These are phyloP conservation scores for Donacobius atricapilla DNA, from an alignment of 2,113 vertebrate genomes.

Conservation along the genomic window DNA sequence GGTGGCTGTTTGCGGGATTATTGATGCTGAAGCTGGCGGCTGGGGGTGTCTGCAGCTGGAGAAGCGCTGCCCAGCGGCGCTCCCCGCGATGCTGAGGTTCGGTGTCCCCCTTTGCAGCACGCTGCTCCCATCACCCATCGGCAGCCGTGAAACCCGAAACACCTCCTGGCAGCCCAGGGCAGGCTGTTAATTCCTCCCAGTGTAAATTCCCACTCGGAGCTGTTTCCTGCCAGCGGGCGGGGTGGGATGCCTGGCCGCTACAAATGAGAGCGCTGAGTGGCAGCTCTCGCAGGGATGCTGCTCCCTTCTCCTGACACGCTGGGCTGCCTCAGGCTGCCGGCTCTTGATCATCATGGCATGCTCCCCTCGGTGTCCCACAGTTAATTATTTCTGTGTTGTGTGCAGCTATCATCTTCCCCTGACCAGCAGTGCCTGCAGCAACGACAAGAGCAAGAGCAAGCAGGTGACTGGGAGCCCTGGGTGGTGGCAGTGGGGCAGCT, in stretches of 20 bases:
- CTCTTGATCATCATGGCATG: not conserved
- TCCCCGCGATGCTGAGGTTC: not conserved
- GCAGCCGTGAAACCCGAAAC: not conserved
- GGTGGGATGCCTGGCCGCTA: not conserved
- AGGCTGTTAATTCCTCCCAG: not conserved
- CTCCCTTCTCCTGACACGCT: not conserved
- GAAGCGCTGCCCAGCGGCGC: not conserved
- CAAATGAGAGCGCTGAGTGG: not conserved
- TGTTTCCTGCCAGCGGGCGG: not conserved
- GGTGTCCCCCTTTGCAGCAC: not conserved
- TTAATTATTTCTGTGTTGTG: conserved; percentile 27
- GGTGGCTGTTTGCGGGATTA: not conserved
- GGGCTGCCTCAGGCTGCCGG: conserved; percentile 12
- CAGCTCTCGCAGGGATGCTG: not conserved
- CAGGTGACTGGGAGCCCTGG: not conserved
- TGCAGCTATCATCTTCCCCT: conserved; percentile 8
- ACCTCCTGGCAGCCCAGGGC: not conserved
- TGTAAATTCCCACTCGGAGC: not conserved
- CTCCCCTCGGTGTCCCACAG: not conserved
- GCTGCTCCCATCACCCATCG: not conserved
- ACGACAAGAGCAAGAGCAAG: not conserved
- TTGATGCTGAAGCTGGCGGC: not conserved
- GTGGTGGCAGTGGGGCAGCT: not conserved
- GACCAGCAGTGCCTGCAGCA: not conserved
- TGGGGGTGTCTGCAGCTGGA: not conserved